Conservation (phyloP, 2,113 vertebrate genomes). For the Antechinus flavipes region DNA sequence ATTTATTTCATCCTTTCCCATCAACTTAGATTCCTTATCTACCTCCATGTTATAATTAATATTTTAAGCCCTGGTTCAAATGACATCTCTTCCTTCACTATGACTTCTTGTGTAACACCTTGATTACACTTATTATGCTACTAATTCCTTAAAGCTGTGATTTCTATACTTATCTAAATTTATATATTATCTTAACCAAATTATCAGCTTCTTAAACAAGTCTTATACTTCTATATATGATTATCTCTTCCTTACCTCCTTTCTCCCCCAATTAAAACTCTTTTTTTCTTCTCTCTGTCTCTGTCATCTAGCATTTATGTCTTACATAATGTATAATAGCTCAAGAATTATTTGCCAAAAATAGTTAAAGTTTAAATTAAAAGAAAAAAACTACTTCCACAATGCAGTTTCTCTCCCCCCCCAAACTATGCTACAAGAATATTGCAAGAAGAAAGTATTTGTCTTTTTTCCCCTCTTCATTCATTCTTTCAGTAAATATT, state of each 20-base stretch:
- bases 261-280: background rate
- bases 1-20: background rate
- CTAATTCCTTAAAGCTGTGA: background rate
- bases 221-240: background rate
- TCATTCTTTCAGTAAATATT: background rate
- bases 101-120: background rate
- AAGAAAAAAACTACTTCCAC: background rate
- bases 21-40: background rate
- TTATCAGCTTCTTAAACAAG: background rate
- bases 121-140: background rate
- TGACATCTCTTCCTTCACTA: background rate
- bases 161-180: background rate
- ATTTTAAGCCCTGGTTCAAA: background rate
- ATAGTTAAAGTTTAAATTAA: background rate
- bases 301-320: background rate
- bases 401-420: background rate
- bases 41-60: background rate
- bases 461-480: background rate
- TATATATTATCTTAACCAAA: background rate
- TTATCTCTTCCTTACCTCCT: background rate
- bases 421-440: background rate
- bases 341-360: background rate
- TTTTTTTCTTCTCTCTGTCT: background rate
- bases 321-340: background rate
- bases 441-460: background rate